Evolutionary conservation across 2,797 vertebrate species (phyloP).

Genomic region (Sebastes matsubarae): DNA sequence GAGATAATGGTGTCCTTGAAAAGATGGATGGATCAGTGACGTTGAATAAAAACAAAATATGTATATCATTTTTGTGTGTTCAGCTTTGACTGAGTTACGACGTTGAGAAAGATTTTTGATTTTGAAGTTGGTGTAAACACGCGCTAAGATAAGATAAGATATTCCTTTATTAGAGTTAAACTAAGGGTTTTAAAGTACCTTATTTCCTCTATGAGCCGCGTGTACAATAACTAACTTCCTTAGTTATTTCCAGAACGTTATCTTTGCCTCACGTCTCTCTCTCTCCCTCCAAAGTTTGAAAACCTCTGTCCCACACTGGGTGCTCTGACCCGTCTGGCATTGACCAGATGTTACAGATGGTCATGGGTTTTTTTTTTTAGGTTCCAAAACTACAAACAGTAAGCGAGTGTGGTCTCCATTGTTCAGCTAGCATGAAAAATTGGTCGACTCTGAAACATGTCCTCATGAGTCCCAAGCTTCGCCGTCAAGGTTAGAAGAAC

Average conservation of each 20-base stretch:
- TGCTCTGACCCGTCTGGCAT: not conserved
- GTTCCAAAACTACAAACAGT: not conserved
- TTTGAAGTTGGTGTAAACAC: not conserved
- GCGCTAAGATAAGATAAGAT: not conserved
- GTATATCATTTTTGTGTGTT: not conserved
- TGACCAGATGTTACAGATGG: slow-evolving; percentile 8
- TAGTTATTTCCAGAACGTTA: not conserved
- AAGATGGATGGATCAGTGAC: not conserved
- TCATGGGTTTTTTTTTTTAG: not conserved
- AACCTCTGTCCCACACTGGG: not conserved
- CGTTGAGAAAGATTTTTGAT: not conserved
- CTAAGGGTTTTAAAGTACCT: not conserved
- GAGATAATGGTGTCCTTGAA: not conserved
- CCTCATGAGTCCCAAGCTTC: not conserved
- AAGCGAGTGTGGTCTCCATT: not conserved
- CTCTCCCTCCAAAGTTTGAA: not conserved
- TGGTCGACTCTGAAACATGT: not conserved
- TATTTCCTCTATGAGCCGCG: not conserved
- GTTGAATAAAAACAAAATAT: not conserved
- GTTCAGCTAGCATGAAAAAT: not conserved
- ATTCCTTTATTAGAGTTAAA: too few species aligned
- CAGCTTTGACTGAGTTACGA: not conserved
- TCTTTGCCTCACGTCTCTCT: not conserved
- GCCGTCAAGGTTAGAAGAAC: not conserved
- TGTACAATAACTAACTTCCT: not conserved